Conservation (phyloP, 2,797 vertebrate species). For the Muscicapa comitata region DNA sequence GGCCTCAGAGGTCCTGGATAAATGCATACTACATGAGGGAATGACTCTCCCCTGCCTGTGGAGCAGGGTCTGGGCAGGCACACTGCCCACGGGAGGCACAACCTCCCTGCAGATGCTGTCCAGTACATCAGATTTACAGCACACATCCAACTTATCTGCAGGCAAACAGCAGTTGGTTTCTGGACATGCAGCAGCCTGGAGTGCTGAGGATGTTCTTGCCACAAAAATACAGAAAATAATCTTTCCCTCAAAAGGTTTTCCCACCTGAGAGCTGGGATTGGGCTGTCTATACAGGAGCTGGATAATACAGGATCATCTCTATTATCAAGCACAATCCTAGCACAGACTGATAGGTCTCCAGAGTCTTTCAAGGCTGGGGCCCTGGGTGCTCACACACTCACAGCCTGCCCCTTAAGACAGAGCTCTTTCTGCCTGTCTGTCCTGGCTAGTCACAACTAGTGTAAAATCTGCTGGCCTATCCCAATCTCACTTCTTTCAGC, state of each 20-base stretch:
- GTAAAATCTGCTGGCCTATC: neutral
- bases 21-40: neutral
- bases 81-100: accelerated
- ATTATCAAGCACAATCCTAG: neutral
- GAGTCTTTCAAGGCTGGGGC: neutral
- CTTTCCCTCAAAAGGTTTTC: neutral
- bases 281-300: neutral
- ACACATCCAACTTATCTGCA: neutral
- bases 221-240: neutral
- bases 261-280: neutral
- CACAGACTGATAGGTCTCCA: neutral
- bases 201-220: neutral
- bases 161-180: neutral
- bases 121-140: neutral
- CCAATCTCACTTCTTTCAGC: neutral
- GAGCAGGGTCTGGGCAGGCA: neutral
- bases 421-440: neutral
- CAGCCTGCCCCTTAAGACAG: neutral
- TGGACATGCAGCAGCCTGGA: neutral
- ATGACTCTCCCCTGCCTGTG: neutral
- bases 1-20: accelerated
- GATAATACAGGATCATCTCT: neutral
- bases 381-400: neutral
- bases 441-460: neutral
- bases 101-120: neutral